These are phyloP conservation scores for Gambusia yucatana DNA, from an alignment of 2,797 vertebrate genomes.

Conservation along the genomic window DNA sequence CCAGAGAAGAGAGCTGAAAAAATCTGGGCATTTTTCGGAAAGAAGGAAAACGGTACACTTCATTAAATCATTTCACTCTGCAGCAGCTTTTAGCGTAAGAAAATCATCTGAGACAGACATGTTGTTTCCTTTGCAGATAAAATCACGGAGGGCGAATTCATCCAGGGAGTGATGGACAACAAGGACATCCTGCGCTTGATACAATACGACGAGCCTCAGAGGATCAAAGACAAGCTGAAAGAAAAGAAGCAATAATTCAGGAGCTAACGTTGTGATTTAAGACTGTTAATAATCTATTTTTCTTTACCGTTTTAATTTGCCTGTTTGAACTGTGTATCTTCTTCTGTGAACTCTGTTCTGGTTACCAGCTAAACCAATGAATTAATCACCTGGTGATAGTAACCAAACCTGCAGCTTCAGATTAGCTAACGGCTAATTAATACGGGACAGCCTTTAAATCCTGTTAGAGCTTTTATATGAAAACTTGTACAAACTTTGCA, in stretches of 20 bases:
- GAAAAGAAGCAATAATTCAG: slow-evolving; percentile 80
- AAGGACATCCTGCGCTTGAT: slow-evolving; percentile 91
- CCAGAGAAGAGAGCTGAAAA: slow-evolving; percentile 91
- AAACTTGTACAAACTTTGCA: neutral
- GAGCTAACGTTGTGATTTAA: slow-evolving; percentile 7
- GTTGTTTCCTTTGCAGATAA: slow-evolving; percentile 80
- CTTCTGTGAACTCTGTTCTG: slow-evolving; percentile 4
- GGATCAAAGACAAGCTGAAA: slow-evolving; percentile 86
- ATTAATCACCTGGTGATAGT: neutral
- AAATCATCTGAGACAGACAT: neutral
- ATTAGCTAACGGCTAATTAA: neutral
- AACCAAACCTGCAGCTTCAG: neutral
- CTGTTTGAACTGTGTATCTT: slow-evolving; percentile 1
- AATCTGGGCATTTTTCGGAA: slow-evolving; percentile 90
- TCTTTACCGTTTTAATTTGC: slow-evolving; percentile 48
- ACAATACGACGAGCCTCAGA: slow-evolving; percentile 90
- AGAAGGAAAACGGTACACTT: slow-evolving; percentile 86
- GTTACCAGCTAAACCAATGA: neutral
- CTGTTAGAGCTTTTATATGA: neutral
- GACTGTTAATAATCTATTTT: slow-evolving; percentile 51
- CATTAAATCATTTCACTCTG: neutral
- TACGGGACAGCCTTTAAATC: neutral
- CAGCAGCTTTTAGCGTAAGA: neutral
- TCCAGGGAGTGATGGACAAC: slow-evolving; percentile 89
- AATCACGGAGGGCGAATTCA: slow-evolving; percentile 90